Conservation (phyloP, 2,113 vertebrate species). For the Orcinus orca region DNA sequence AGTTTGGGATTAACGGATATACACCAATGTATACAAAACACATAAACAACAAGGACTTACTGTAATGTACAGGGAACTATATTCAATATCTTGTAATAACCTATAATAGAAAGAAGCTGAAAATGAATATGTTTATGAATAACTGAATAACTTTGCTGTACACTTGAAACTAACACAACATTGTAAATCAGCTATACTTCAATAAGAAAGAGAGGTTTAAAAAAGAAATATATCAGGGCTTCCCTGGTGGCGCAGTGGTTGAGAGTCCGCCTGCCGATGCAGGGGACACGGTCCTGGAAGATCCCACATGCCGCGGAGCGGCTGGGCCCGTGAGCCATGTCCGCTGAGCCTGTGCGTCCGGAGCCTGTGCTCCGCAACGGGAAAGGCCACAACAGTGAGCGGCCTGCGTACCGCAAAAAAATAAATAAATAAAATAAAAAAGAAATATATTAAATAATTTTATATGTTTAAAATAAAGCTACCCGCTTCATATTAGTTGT, state of each 20-base stretch:
- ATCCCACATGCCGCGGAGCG: no score
- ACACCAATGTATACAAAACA: not conserved
- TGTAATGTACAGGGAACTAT: not conserved
- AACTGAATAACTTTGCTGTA: not conserved
- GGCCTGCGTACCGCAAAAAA: no score
- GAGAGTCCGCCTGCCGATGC: no score
- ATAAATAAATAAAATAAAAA: not conserved
- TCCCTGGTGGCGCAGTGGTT: no score
- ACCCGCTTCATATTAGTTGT: not conserved
- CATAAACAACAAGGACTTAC: not conserved
- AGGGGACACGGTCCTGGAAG: no score
- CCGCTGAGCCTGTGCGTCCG: no score
- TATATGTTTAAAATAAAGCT: slow-evolving; percentile 51
- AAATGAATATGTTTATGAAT: not conserved
- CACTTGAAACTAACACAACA: not conserved
- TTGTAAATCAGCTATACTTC: not conserved
- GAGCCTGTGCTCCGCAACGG: no score
- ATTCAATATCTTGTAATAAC: not conserved
- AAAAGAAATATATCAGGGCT: not conserved
- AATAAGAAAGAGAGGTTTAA: not conserved
- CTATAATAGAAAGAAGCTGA: not conserved
- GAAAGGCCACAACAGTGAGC: no score
- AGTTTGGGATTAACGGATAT: not conserved
- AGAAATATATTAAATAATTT: not conserved
- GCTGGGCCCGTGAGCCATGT: no score